Conservation (phyloP, 2,797 vertebrate genomes). For the Allobates femoralis region DNA sequence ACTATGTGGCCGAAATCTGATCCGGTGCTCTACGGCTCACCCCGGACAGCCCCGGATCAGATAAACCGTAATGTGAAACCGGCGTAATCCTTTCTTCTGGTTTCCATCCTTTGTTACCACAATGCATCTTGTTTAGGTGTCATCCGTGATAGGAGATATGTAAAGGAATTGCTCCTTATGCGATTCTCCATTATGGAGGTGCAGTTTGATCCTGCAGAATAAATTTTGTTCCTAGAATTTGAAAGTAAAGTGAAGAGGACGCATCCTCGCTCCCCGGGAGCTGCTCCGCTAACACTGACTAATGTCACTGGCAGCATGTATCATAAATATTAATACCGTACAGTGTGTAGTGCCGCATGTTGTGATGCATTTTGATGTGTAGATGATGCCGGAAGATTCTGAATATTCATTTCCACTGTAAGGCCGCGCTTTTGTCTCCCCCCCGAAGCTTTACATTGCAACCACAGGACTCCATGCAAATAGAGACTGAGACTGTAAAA, state of each 20-base stretch:
- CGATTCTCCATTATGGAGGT: not conserved
- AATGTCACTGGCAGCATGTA: not conserved
- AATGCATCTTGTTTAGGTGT: too few species aligned
- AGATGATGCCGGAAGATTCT: not conserved
- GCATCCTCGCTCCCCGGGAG: not conserved
- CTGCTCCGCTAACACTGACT: not conserved
- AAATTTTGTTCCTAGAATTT: not conserved
- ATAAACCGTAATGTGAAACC: too few species aligned
- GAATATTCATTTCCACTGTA: slow-evolving; percentile 18
- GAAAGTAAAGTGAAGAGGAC: not conserved
- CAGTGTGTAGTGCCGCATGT: slow-evolving; percentile 2
- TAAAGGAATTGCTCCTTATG: not conserved
- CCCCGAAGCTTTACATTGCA: not conserved
- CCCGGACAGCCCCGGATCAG: too few species aligned
- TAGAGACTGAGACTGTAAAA: not conserved
- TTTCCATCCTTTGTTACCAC: too few species aligned
- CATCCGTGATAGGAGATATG: too few species aligned
- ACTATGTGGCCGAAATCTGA: too few species aligned
- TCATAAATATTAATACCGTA: slow-evolving; percentile 23
- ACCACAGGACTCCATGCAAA: slow-evolving; percentile 1
- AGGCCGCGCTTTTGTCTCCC: not conserved
- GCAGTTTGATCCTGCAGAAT: too few species aligned
- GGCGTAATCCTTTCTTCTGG: too few species aligned
- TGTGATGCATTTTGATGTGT: slow-evolving; percentile 26
- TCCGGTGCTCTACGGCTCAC: too few species aligned